These are phyloP conservation scores for Rhizoglyphus robini DNA, from an alignment of 1,140 invertebrate genomes.

Conservation along the genomic window DNA sequence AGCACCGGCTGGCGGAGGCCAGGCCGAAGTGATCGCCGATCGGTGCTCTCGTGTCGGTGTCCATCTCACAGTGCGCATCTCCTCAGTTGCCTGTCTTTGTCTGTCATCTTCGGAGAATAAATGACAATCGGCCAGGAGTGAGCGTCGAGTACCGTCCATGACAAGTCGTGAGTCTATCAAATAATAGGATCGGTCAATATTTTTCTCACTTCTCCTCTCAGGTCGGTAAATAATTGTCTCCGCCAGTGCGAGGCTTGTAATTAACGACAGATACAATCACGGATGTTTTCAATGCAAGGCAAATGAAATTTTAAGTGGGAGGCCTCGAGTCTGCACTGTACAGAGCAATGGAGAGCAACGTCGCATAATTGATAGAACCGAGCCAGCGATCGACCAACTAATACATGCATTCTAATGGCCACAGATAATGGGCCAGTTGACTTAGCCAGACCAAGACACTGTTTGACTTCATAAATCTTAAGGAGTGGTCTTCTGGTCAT, in stretches of 20 bases:
- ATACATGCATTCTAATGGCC: neutral
- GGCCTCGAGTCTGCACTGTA: no score
- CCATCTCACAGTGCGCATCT: no score
- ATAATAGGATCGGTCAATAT: neutral
- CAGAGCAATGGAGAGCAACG: neutral
- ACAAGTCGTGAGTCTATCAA: neutral
- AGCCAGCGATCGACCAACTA: neutral
- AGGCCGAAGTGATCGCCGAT: no score
- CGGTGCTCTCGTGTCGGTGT: no score
- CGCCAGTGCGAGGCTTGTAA: neutral
- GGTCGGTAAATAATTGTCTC: neutral
- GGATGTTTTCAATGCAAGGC: neutral
- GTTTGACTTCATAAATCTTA: slow-evolving; percentile 11
- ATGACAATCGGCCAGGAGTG: no score
- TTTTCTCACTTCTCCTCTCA: neutral
- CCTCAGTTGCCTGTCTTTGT: no score
- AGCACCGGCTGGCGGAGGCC: no score
- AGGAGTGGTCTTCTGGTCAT: slow-evolving; percentile 12
- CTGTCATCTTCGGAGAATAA: no score
- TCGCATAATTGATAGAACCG: slow-evolving; percentile 12
- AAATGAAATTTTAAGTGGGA: slow-evolving; percentile 10
- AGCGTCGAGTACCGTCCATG: no score
- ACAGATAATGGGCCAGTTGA: slow-evolving; percentile 12
- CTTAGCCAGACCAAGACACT: neutral
- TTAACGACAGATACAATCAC: neutral